Evolutionary conservation across 1,140 invertebrate species (phyloP), one percentile per base, ranked within the genome.

Genomic region (Drosophila trapezifrons): DNA sequence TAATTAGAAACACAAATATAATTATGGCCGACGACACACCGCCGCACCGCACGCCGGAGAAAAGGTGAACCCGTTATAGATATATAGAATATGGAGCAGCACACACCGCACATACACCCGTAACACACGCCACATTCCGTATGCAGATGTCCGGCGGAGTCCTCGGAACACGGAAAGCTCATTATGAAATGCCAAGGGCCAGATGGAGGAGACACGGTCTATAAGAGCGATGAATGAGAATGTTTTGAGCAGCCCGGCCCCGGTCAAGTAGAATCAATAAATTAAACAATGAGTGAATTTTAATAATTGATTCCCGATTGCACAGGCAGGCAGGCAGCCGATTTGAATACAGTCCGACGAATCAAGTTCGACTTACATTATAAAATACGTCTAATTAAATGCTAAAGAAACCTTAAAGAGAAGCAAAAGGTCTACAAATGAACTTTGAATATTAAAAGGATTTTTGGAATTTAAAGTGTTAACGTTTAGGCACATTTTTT

Each of bases 1-100:
- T 87, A 87, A 89, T 87, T 89, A 89, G 84, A 77, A 89, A 77
- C 64, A 83, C 83, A 86, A 86, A 86, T 89, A 86, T 79, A 89
- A 86, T 89, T 86, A 86, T 67, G 76, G 69, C 32, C 67, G 51
- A 47, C 56, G 76, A 17, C 77, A 42, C 37, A 57, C 40, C 27
- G 17, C 35, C 35, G 29, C 18, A 55, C 35, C 35, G 29, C 18
- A 55, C 47, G 55, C n/a, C 15, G 47, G 42, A 67, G 63, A 56
- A 74, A 75, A 76, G 54, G 45, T 76, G 72, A 77, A 59, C 15
- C 15, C 25, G 18, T 56, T 75, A 65, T 75, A 57, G 71, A 56
- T 47, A 71, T 47, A 71, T 25, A 32, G 40, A 67, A 64, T 52
- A 51, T 52, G 22, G 29, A 37, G 18, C n/a, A 64, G 65, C 40